Conservation (phyloP, 2,113 vertebrate species). For the Arenaria interpres region DNA sequence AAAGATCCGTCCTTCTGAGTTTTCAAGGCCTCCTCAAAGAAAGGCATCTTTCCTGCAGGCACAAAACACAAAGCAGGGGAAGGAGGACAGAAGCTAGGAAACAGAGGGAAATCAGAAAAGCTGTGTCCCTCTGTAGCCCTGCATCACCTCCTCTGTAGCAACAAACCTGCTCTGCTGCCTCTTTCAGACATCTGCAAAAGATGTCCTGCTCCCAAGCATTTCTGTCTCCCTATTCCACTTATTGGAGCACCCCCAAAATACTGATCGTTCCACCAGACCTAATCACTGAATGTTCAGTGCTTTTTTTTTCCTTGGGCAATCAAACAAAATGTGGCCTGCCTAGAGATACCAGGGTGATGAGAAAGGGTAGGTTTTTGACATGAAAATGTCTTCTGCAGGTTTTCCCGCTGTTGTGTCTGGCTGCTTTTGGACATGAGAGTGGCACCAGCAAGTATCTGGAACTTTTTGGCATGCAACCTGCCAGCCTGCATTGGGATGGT, state of each 20-base stretch:
- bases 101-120: background rate
- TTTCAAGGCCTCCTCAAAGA: background rate
- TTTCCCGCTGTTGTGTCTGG: background rate
- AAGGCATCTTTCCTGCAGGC: background rate
- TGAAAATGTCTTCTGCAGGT: background rate
- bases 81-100: background rate
- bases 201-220: accelerated
- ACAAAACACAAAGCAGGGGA: background rate
- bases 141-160: background rate
- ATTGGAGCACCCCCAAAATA: background rate
- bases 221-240: background rate
- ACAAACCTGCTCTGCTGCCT: background rate
- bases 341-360: background rate
- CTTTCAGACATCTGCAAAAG: background rate
- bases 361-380: background rate
- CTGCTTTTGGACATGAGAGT: background rate
- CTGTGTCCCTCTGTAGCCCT: background rate
- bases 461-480: background rate
- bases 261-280: background rate
- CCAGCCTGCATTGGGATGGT: background rate
- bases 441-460: background rate
- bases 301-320: background rate
- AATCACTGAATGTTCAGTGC: background rate
- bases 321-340: background rate
- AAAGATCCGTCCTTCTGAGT: background rate